Conservation (phyloP, 2,797 vertebrate species). For the Sternarchorhynchus goeldii region DNA sequence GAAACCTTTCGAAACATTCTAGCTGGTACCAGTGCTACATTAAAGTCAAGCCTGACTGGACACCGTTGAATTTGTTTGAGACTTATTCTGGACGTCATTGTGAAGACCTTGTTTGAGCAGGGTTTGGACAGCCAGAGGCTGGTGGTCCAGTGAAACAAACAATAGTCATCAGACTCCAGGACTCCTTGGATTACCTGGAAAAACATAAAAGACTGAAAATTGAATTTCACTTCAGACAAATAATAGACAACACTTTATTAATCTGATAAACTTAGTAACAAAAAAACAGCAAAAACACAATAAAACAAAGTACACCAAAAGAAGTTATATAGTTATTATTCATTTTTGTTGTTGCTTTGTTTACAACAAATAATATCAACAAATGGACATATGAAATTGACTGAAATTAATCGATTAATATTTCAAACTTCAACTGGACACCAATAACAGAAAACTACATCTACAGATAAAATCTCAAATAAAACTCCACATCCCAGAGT, state of each 20-base stretch:
- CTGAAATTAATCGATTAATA: conserved; percentile 32
- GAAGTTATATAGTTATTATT: conserved; percentile 24
- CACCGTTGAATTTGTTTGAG: no score
- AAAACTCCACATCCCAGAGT: conserved; percentile 44
- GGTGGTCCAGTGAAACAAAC: neutral
- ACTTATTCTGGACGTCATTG: neutral
- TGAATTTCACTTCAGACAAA: conserved; percentile 27
- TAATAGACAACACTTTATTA: conserved; percentile 58
- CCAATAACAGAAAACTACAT: conserved; percentile 25
- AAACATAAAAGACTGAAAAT: neutral
- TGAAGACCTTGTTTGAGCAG: neutral
- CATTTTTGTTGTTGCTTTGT: conserved; percentile 2
- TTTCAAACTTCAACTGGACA: neutral
- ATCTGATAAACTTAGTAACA: conserved; percentile 57
- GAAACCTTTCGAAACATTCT: no score
- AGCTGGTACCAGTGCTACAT: neutral
- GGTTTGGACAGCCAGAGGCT: neutral
- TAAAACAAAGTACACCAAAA: conserved; percentile 48
- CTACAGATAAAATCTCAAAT: conserved; percentile 37
- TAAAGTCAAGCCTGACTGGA: no score
- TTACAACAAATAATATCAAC: conserved; percentile 29
- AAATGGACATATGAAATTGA: conserved; percentile 18
- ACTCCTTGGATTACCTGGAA: neutral
- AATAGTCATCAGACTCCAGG: neutral
- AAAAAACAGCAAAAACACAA: conserved; percentile 41